Evolutionary conservation across 2,797 vertebrate genomes (phyloP).

Genomic region (Thalassophryne amazonica): DNA sequence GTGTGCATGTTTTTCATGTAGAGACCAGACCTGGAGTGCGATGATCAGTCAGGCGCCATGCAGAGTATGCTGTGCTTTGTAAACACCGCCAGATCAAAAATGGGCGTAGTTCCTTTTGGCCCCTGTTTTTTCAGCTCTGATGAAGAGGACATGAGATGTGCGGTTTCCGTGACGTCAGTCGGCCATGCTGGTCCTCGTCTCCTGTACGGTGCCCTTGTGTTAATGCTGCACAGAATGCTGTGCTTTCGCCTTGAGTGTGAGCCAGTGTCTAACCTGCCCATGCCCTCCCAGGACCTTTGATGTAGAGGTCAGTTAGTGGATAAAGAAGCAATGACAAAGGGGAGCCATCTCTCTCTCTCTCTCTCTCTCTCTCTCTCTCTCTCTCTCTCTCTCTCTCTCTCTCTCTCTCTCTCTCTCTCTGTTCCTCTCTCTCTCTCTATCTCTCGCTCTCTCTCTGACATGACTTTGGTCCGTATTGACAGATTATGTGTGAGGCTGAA

Average conservation of each 20-base stretch:
- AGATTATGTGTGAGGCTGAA: slow-evolving; percentile 50
- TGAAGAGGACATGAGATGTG: slow-evolving; percentile 43
- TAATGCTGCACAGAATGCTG: slow-evolving; percentile 22
- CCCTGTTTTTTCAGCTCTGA: slow-evolving; percentile 47
- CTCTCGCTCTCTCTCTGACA: slow-evolving; percentile 36
- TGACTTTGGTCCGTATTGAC: slow-evolving; percentile 39
- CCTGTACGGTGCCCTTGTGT: slow-evolving; percentile 19
- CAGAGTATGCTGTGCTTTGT: slow-evolving; percentile 13
- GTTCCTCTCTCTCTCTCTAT: slow-evolving; percentile 47
- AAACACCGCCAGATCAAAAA: slow-evolving; percentile 46
- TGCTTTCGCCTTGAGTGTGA: slow-evolving; percentile 20
- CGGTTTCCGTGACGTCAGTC: slow-evolving; percentile 60
- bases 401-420: slow-evolving; percentile 34
- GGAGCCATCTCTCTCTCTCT: slow-evolving; percentile 35
- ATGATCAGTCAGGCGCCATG: slow-evolving; percentile 14
- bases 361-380: slow-evolving; percentile 45
- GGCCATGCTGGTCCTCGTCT: slow-evolving; percentile 7
- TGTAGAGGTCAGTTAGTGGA: slow-evolving; percentile 28
- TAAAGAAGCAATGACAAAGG: slow-evolving; percentile 27
- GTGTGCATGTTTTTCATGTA: slow-evolving; percentile 9
- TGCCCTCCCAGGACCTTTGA: slow-evolving; percentile 27
- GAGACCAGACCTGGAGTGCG: slow-evolving; percentile 13
- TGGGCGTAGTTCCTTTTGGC: slow-evolving; percentile 33
- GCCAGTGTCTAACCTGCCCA: slow-evolving; percentile 14
- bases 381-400: slow-evolving; percentile 39